These are phyloP conservation scores for Tetragonula clypearis DNA, from an alignment of 1,140 invertebrate species.

Conservation along the genomic window DNA sequence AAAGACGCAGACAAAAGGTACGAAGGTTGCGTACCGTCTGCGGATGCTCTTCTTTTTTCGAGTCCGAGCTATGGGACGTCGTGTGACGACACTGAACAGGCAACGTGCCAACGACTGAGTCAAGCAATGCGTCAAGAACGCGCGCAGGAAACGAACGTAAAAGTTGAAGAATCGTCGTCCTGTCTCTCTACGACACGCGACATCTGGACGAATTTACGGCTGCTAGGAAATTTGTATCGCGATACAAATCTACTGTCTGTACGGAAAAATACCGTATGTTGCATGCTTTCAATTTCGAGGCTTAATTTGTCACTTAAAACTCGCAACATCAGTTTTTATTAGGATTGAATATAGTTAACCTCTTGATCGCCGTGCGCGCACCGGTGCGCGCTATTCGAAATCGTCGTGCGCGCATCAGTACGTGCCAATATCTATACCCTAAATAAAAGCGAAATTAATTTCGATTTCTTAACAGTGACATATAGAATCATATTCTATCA, in stretches of 20 bases:
- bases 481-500: too few species aligned
- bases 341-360: too few species aligned
- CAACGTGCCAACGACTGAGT: constrained; percentile 55
- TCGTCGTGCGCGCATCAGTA: too few species aligned
- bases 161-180: constrained; percentile 40
- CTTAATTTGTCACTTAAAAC: too few species aligned
- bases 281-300: not conserved
- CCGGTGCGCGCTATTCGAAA: too few species aligned
- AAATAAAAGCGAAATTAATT: too few species aligned
- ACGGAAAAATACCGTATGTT: too few species aligned
- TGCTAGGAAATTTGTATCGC: not conserved
- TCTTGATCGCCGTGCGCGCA: too few species aligned
- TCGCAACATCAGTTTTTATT: too few species aligned
- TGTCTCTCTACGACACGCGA: constrained; percentile 23
- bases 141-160: constrained; percentile 42
- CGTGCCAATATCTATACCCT: too few species aligned
- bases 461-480: too few species aligned
- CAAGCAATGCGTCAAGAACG: constrained; percentile 48
- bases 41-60: constrained; percentile 43
- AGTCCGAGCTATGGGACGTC: constrained; percentile 9
- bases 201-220: constrained; percentile 15
- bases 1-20: not conserved
- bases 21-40: constrained; percentile 24
- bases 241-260: too few species aligned
- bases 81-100: constrained; percentile 56